Percentiles rank a stretch among this genome's conserved stretches.
These are phyloP conservation scores for Lepidonotus clava DNA, from an alignment of 2,888 invertebrate genomes.

Conservation along the genomic window DNA sequence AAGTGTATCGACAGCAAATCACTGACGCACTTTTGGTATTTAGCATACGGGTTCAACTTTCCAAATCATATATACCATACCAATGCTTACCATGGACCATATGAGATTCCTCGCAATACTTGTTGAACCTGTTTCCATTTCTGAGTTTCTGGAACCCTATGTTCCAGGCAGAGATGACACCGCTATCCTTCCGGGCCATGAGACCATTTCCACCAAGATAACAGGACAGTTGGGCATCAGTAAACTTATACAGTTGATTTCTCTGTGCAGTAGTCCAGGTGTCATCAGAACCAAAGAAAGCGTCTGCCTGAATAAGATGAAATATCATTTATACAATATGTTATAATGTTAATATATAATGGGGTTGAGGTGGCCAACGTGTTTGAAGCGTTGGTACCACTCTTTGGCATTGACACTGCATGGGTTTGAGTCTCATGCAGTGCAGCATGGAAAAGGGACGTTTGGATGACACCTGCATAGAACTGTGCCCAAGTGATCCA, in stretches of 20 bases:
- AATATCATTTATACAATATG: no score
- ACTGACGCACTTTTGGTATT: no score
- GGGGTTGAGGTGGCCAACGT: no score
- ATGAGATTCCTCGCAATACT: not conserved
- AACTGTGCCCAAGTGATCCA: no score
- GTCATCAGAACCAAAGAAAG: not conserved
- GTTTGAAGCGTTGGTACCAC: no score
- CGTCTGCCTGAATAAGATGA: constrained; percentile 1
- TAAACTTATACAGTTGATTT: not conserved
- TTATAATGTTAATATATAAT: no score
- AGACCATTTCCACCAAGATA: not conserved
- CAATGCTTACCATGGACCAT: not conserved
- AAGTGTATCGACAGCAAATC: not conserved
- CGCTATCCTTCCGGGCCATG: constrained; percentile 21
- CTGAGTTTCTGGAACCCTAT: not conserved
- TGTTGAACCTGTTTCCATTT: not conserved
- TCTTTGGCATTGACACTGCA: no score
- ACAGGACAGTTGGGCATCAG: not conserved
- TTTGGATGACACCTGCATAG: no score
- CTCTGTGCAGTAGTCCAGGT: not conserved
- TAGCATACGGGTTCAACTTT: no score
- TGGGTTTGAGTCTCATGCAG: no score
- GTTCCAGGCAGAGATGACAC: not conserved
- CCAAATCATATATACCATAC: not conserved
- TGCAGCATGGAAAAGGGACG: no score